These are phyloP conservation scores for Megalurothrips usitatus DNA, from an alignment of 2,888 invertebrate genomes.

Conservation along the genomic window DNA sequence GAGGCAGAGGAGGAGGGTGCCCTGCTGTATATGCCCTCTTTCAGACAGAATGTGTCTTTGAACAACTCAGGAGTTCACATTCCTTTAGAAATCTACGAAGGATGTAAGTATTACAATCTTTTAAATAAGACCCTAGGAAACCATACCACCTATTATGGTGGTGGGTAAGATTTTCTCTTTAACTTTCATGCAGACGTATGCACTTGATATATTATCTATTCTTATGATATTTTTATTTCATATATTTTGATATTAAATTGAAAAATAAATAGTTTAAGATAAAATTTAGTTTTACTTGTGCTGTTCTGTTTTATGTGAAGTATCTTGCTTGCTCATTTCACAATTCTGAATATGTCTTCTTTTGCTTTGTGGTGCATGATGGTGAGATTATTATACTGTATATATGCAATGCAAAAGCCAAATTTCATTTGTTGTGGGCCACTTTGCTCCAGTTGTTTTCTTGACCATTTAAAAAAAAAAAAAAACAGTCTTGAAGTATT, in stretches of 20 bases:
- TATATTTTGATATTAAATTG: not conserved
- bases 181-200: not conserved
- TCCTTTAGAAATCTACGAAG: slow-evolving; percentile 49
- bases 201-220: not conserved
- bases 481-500: not conserved
- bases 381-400: not conserved
- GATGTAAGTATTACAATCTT: slow-evolving; percentile 43
- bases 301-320: not conserved
- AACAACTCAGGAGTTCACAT: slow-evolving; percentile 48
- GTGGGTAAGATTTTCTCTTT: not conserved
- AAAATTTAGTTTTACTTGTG: no score
- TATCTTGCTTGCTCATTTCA: not conserved
- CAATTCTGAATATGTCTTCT: not conserved
- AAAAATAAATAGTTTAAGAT: no score
- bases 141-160: not conserved
- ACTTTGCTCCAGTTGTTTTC: not conserved
- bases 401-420: not conserved
- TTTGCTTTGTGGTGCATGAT: slow-evolving; percentile 7
- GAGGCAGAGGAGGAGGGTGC: not conserved
- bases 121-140: not conserved
- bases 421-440: not conserved
- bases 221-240: not conserved
- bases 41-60: slow-evolving; percentile 43
- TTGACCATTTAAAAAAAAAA: not conserved
- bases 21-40: slow-evolving; percentile 38